Evolutionary conservation across 2,113 vertebrate species (phyloP), one percentile per base, ranked within the genome.

Genomic region (Otocyon megalotis): DNA sequence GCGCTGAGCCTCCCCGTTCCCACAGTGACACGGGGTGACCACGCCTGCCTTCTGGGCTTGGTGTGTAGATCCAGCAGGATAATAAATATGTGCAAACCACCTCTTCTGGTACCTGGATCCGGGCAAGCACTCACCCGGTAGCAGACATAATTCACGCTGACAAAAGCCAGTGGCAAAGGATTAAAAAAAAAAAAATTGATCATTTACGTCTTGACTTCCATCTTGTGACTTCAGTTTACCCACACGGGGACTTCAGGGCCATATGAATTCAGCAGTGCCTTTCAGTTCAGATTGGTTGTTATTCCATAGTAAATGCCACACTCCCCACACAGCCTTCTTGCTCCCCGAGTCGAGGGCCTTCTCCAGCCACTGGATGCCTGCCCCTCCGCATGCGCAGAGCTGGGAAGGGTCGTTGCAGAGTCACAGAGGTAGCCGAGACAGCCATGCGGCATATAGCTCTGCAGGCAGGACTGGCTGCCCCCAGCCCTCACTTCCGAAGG

Each of bases 271-370:
- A 20, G 3, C 0, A 54, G 53, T 16, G 12, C n/a, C 5, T 60
- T 89, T 62, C 48, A 32, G 43, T 35, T 67, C 12, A 14, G 37
- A 60, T 1, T 22, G 43, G 17, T 37, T 32, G 30, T 37, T 19
- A 5, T 53, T 22, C 53, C 26, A 0, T 32, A 53, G 26, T 1
- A 43, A 81, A 86, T 0, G 24, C n/a, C 35, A 50, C 15, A 50
- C 15, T 76, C 53, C 22, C 72, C 30, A 28, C 19, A 35, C 8
- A 32, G 26, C 16, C 37, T 9, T 10, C 54, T 6, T 28, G 19
- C 9, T 56, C 15, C 60, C 13, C 0, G 1, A 35, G 19, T 37
- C 0, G 0, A 54, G 14, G 2, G 30, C 37, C 48, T 50, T 60
- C 67, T 50, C 72, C 20, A n/a, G 87, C 53, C 0, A 1, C 26